These are phyloP conservation scores for Metallyticus violacea DNA, from an alignment of 2,888 invertebrate species.

Conservation along the genomic window DNA sequence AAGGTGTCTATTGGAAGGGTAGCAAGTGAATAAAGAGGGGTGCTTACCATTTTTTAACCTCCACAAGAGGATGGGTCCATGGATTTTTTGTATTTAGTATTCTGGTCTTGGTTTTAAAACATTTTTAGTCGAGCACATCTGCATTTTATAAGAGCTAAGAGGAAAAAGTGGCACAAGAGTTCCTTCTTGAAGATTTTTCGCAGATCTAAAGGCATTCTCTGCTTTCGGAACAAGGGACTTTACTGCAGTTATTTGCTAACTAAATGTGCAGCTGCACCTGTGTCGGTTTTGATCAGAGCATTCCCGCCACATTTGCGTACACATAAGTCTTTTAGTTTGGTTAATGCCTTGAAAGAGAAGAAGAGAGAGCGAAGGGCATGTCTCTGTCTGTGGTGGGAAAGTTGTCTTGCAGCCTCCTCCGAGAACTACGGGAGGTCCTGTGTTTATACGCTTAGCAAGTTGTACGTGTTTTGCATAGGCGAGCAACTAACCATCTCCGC, in stretches of 20 bases:
- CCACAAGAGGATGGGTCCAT: background rate
- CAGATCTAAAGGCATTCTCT: background rate
- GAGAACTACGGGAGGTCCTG: constrained; percentile 11
- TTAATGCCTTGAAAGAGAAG: background rate
- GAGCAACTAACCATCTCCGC: background rate
- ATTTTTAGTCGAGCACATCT: constrained; percentile 20
- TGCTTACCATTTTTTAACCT: background rate
- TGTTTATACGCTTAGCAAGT: constrained; percentile 11
- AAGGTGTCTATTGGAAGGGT: constrained; percentile 21
- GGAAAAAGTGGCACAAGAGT: background rate
- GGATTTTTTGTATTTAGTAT: constrained; percentile 19
- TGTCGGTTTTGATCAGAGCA: background rate
- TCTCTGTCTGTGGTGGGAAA: constrained; percentile 13
- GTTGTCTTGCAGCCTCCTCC: background rate
- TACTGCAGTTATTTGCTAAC: background rate
- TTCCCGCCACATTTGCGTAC: background rate
- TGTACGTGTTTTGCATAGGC: constrained; percentile 22
- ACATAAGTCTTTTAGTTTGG: background rate
- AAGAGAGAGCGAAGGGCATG: background rate
- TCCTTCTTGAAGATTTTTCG: background rate
- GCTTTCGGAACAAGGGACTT: background rate
- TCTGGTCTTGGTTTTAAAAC: constrained; percentile 23
- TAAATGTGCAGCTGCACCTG: background rate
- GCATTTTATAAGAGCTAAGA: background rate
- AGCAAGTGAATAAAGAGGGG: constrained; percentile 12